Base-by-base conservation (phyloP, 30 jellyfish, hydroid and myxozoan genomes). In the Nemopilema nomurai region DNA sequence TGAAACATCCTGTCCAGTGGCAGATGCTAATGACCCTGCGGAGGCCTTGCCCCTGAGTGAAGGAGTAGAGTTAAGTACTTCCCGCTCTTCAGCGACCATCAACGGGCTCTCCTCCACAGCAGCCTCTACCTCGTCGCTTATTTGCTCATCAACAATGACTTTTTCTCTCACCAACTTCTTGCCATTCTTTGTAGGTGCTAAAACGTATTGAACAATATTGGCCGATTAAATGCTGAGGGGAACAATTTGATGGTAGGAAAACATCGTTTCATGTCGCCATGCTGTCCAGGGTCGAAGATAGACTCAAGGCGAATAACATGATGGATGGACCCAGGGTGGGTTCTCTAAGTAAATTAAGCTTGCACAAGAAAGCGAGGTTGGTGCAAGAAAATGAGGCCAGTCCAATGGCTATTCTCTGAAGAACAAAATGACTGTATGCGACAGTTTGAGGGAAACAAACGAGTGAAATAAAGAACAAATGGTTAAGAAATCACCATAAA, bases 31-130 rank as follows among this genome's bases (percentile, higher is more conserved):
- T 41, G 57, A 41, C 13, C 57, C 13, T 41, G 57, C 13, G 13
- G 57, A 41, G 9, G 57, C 13, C 57, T 41, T 41, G 9, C 57
- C 57, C 13, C 57, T 13, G 57, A 41, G 57, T 41, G 84, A 49
- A 17, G 86, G 86, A 1, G 86, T 52, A 22, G 86, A 76, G 18
- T 76, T 57, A 16, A 53, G 28, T 27, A 29, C 28, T 73, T 51
- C 73, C 6, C 64, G 23, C 19, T 76, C 71, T 16, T 53, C 86
- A 9, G 33, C 65, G 28, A 20, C 31, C 1, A 62, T 4, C 16
- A 62, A 31, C 32, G 49, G 50, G 28, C 67, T 22, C 33, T 81
- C 75, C 1, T 17, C 30, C 7, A 28, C 77, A 29, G 90, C 75
- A 16, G 69, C 13, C 51, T 81, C 69, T 49, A 65, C 74, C 0